Base-by-base conservation (phyloP, 2,888 invertebrate species). In the Meteorus cinctellus region DNA sequence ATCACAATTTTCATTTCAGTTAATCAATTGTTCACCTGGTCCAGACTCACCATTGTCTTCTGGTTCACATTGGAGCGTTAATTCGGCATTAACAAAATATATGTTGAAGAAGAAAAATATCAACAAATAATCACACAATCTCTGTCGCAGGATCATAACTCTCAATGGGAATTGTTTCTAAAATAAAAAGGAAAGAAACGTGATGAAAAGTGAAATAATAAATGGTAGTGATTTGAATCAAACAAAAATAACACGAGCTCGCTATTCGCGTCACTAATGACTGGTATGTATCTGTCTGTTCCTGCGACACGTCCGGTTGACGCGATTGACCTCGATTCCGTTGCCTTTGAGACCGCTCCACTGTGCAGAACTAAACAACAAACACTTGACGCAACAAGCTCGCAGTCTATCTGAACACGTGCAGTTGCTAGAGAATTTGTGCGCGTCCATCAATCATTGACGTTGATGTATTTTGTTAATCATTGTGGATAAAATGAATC, bases 291-390 rank as follows among this genome's bases (percentile, higher is more conserved):
- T 55, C 55, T 55, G 65, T 65, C 65, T 51, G 27, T 73, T 73
- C 66, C 65, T 73, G 72, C 51, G 63, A 55, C 29, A 73, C 51
- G 72, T 73, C 72, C 72, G 55, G 72, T 73, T 51, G 24, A 48
- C 45, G 48, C 66, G 34, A 65, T 31, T 73, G 72, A 59, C 72
- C 72, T 66, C 72, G 72, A 66, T 73, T 66, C 48, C 19, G 14
- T 34, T n/a, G 51, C 63, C 63, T 72, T 72, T 62, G 36, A 63
- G 45, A 19, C 63, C 14, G 63, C 29, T 48, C 12, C 4, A 62
- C 19, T 29, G 45, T 72, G 62, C 63, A 63, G 63, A 72, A 72
- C 34, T 72, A 48, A 63, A 63, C 41, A 45, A 55, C 55, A 55
- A 48, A 55, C 55, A 55, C 34, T 51, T 55, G 59, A 34, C 69